Base-by-base conservation (phyloP, 2,888 invertebrate species). In the Zhuqinia jingwanae region DNA sequence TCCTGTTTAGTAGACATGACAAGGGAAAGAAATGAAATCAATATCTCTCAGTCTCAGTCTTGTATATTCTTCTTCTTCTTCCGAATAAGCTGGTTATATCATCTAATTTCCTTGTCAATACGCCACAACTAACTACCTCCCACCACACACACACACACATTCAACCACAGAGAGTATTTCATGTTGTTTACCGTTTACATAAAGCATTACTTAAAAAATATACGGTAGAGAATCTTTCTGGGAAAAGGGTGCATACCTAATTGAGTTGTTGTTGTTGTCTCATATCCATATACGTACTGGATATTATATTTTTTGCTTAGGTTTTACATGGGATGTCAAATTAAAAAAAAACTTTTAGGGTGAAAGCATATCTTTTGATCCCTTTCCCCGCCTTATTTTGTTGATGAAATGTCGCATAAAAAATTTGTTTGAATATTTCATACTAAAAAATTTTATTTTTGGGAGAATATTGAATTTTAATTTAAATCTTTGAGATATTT, bases 361-460 rank as follows among this genome's bases (percentile, higher is more conserved):
- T 60, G 60, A 68, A 78, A 80, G 63, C 78, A 53, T 56, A n/a
- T n/a, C 80, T n/a, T 80, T 80, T 80, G 79, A 80, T 80, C 80
- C 80, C 30, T 80, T 80, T 58, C 53, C 56, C 65, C 56, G 68
- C 68, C 80, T 68, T 78, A 27, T 45, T 76, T 22, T 17, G 20
- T 80, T 68, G 80, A 70, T 56, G 68, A 80, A 80, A 79, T 27
- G 50, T 65, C 53, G 47, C 63, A 50, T 27, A 65, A 50, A 50
- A 27, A 79, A 79, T 65, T 65, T 65, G 42, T 65, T 79, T 79
- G 22, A 65, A 65, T 79, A 65, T 65, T 76, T 50, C 47, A 65
- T 20, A 20, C 27, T 36, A 65, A 42, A 17, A 42, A n/a, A n/a
- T n/a, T n/a, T n/a, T n/a, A n/a, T 2, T 65, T 65, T 65, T 30